Evolutionary conservation across 2,888 invertebrate genomes (phyloP).

Genomic region (Lycocerus yunnanus): DNA sequence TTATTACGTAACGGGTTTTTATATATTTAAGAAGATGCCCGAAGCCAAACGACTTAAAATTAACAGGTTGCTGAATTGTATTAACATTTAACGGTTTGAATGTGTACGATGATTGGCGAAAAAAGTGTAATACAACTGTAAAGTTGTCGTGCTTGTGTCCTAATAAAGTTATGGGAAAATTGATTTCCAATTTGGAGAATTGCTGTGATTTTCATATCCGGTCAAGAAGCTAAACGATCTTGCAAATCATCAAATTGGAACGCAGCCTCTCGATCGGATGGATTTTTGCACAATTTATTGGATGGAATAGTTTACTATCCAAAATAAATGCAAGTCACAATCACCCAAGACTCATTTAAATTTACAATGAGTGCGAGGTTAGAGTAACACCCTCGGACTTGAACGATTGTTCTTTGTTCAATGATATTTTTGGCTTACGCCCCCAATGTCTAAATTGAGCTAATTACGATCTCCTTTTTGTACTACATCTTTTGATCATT

Average conservation of each 20-base stretch:
- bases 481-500: not conserved
- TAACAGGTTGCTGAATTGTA: conserved; percentile 17
- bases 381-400: not conserved
- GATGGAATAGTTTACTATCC: not conserved
- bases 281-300: not conserved
- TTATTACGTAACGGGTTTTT: not conserved
- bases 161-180: not conserved
- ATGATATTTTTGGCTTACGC: not conserved
- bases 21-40: not conserved
- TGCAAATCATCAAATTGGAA: not conserved
- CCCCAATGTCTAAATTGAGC: not conserved
- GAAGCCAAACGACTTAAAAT: not conserved
- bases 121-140: conserved; percentile 16
- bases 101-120: conserved; percentile 7
- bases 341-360: not conserved
- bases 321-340: not conserved
- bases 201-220: not conserved
- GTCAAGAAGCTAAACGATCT: not conserved
- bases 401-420: not conserved
- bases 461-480: not conserved
- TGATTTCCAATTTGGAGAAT: not conserved
- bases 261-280: not conserved
- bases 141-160: conserved; percentile 1
- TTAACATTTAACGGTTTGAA: conserved; percentile 25
- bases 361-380: not conserved